Evolutionary conservation across 2,113 vertebrate genomes (phyloP).

Genomic region (Potamarius usumacintae): DNA sequence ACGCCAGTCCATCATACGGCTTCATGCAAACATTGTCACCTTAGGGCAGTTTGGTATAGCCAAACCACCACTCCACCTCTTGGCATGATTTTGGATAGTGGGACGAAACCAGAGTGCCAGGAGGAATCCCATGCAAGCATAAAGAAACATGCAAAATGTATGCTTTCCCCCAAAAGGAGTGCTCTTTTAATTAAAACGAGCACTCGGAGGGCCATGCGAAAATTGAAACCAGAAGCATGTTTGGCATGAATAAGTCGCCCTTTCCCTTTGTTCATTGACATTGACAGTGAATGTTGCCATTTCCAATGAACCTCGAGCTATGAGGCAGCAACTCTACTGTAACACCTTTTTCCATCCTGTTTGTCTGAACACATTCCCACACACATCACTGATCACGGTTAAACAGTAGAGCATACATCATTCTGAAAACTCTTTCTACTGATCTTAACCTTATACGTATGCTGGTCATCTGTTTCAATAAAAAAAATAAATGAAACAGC

Average conservation of each 20-base stretch:
- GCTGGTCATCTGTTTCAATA: not conserved
- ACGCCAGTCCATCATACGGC: not conserved
- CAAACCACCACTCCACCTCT: not conserved
- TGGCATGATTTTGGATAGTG: not conserved
- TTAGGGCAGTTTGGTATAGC: not conserved
- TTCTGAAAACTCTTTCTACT: not conserved
- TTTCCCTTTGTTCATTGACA: conserved; percentile 74
- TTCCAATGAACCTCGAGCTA: not conserved
- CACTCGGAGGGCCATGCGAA: conserved; percentile 69
- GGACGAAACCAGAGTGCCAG: not conserved
- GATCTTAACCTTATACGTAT: not conserved
- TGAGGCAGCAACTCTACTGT: not conserved
- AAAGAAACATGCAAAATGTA: not conserved
- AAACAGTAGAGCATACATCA: not conserved
- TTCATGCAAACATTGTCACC: not conserved
- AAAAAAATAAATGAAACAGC: not conserved
- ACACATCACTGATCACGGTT: not conserved
- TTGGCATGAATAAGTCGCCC: conserved; percentile 77
- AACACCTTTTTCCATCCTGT: not conserved
- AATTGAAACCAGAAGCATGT: conserved; percentile 76
- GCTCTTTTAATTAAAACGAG: conserved; percentile 73
- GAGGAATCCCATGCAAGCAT: not conserved
- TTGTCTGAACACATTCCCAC: not conserved
- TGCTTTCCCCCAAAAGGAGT: conserved; percentile 55
- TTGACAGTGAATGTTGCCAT: conserved; percentile 61